Conservation (phyloP, 35 echinoderm and acorn worm species). For the Diadema setosum region DNA sequence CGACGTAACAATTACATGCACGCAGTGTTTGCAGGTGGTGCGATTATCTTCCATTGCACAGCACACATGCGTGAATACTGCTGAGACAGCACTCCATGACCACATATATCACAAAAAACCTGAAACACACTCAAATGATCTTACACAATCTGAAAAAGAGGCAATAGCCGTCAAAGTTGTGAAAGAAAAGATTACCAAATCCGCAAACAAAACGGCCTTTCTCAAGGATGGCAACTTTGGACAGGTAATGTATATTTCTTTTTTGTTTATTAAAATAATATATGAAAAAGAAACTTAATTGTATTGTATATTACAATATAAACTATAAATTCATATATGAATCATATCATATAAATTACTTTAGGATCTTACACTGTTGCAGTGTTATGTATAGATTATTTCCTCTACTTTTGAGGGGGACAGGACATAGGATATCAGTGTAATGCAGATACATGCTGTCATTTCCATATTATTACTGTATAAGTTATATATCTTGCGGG, state of each 20-base stretch:
- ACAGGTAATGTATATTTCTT: not conserved
- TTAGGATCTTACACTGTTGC: too few species aligned
- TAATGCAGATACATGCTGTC: too few species aligned
- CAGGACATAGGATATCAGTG: too few species aligned
- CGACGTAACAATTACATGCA: not conserved
- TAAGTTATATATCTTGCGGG: too few species aligned
- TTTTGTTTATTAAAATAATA: not conserved
- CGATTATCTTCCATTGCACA: not conserved
- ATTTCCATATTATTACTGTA: too few species aligned
- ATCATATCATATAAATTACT: not conserved
- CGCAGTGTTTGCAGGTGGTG: not conserved
- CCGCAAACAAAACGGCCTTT: not conserved
- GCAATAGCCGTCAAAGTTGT: not conserved
- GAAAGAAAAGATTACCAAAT: not conserved
- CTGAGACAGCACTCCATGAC: not conserved
- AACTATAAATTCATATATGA: not conserved
- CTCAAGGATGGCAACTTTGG: not conserved
- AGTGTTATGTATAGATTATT: too few species aligned
- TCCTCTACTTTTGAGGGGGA: too few species aligned
- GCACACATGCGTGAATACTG: not conserved
- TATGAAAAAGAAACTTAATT: not conserved
- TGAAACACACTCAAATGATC: not conserved
- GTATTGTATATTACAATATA: not conserved
- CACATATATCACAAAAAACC: not conserved
- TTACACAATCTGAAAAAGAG: not conserved